phyloP scores from a whole-genome alignment of 2,888 invertebrate species.

The Melanchra persicariae region DNA sequence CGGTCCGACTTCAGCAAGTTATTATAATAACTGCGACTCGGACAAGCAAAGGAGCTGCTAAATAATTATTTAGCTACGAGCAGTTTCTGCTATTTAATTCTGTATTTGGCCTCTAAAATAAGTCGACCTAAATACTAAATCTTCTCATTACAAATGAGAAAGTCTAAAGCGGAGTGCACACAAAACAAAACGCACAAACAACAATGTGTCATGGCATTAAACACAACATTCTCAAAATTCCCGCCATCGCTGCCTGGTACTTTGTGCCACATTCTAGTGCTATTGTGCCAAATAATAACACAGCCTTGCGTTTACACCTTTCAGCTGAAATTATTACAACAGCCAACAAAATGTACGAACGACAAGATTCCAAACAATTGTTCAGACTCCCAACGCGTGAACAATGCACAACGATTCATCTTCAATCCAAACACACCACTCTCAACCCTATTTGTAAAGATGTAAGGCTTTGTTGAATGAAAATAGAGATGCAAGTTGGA shows the following conservation, averaged over 20 bases:
- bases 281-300: slow-evolving; percentile 64
- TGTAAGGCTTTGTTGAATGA: slow-evolving; percentile 20
- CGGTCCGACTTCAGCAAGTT: too few relatives aligned
- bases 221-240: slow-evolving; percentile 50
- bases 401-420: slow-evolving; percentile 35
- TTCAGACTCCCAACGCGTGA: slow-evolving; percentile 43
- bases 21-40: too few relatives aligned
- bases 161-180: slow-evolving; percentile 2
- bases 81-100: too few relatives aligned
- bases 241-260: slow-evolving; percentile 38
- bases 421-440: slow-evolving; percentile 5
- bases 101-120: neutral
- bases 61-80: too few relatives aligned
- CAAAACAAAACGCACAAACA: slow-evolving; percentile 24
- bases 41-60: too few relatives aligned
- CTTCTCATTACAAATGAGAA: neutral
- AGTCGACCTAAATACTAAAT: neutral
- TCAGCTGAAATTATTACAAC: slow-evolving; percentile 61
- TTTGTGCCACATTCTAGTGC: slow-evolving; percentile 49
- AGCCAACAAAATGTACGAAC: slow-evolving; percentile 61
- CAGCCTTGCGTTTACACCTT: slow-evolving; percentile 60
- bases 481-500: slow-evolving; percentile 30
- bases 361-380: slow-evolving; percentile 64
- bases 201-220: slow-evolving; percentile 48
- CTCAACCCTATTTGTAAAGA: slow-evolving; percentile 27